phyloP scores from a whole-genome alignment of 2,113 vertebrate genomes.

The Amphilophus citrinellus region DNA sequence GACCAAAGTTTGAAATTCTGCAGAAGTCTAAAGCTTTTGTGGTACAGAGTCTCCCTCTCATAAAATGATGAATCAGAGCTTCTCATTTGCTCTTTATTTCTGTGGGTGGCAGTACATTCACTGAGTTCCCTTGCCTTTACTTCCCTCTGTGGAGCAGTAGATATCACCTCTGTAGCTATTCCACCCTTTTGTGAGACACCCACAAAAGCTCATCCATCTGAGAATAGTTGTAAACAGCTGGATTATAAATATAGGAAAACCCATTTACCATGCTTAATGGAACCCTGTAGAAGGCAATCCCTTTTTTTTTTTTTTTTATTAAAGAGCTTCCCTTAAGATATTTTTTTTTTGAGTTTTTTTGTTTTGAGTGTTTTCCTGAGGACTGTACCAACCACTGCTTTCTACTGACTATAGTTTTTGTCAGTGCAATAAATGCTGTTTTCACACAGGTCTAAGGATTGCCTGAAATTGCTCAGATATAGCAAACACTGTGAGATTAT shows the following conservation, averaged over 20 bases:
- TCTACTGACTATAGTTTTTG: not conserved
- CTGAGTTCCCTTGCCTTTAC: conserved; percentile 25
- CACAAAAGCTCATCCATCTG: conserved; percentile 54
- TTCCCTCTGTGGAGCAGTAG: conserved; percentile 21
- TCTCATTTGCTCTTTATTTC: conserved; percentile 23
- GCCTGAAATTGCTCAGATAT: not conserved
- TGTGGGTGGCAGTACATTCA: conserved; percentile 21
- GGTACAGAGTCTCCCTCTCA: not conserved
- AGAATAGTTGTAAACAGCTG: conserved; percentile 74
- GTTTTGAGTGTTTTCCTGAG: conserved; percentile 5
- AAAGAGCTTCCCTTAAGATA: conserved; percentile 36
- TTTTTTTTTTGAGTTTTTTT: conserved; percentile 2
- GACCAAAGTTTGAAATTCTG: conserved; percentile 26
- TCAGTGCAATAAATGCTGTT: not conserved
- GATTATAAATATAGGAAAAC: conserved; percentile 67
- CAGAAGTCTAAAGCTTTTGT: conserved; percentile 21
- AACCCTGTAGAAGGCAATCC: conserved; percentile 49
- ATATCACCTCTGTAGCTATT: conserved; percentile 40
- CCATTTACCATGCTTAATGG: conserved; percentile 55
- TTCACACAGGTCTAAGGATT: not conserved
- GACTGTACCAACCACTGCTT: not conserved
- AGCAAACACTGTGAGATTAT: too few relatives aligned
- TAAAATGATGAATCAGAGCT: conserved; percentile 46
- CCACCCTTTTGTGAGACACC: conserved; percentile 53
- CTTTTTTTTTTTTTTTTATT: conserved; percentile 9